phyloP scores from a whole-genome alignment of 2,888 invertebrate species.

The Nephrotoma flavescens region DNA sequence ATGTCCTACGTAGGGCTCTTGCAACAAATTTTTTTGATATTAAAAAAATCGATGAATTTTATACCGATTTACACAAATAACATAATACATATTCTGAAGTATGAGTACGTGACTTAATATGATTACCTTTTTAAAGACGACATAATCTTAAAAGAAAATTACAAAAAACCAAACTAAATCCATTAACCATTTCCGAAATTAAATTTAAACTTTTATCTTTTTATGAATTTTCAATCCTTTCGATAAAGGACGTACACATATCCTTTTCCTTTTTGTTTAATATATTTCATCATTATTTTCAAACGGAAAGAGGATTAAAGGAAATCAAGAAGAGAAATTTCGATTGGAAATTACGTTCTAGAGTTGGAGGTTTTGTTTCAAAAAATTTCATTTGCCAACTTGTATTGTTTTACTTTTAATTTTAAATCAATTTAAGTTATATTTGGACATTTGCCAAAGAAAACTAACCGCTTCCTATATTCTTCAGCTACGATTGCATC shows the following conservation, averaged over 20 bases:
- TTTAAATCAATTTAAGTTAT: no score
- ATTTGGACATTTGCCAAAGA: no score
- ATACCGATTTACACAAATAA: no score
- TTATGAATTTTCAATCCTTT: not conserved
- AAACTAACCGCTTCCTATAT: no score
- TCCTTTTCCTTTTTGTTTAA: not conserved
- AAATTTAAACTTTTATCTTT: not conserved
- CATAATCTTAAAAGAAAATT: not conserved
- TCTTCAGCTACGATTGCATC: no score
- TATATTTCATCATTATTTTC: not conserved
- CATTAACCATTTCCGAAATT: not conserved
- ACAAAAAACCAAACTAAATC: not conserved
- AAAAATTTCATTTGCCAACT: no score
- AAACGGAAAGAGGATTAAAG: not conserved
- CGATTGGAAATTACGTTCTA: not conserved
- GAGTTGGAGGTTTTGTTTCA: no score
- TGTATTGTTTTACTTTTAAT: no score
- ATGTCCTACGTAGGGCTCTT: no score
- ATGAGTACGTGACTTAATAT: not conserved
- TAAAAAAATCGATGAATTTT: no score
- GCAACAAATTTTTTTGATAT: no score
- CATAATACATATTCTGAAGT: no score
- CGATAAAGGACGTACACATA: not conserved
- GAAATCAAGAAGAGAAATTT: not conserved
- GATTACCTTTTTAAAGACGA: not conserved